Evolutionary conservation across 2,888 invertebrate species (phyloP).

Genomic region (Ophion ellenae): DNA sequence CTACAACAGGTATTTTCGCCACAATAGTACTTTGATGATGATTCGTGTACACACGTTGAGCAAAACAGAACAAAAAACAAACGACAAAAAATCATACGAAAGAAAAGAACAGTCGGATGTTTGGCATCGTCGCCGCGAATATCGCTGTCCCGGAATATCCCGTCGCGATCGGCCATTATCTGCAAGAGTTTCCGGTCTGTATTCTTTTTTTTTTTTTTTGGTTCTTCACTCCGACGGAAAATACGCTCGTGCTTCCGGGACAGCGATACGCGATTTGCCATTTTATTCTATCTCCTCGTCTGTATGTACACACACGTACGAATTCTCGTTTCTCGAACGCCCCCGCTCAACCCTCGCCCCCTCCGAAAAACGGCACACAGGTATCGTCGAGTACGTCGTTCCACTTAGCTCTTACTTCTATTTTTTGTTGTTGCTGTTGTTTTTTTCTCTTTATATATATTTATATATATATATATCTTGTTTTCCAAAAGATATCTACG

Average conservation of each 20-base stretch:
- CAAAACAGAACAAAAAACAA: constrained; percentile 23
- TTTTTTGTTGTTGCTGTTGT: constrained; percentile 4
- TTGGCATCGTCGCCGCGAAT: constrained; percentile 61
- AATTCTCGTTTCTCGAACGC: constrained; percentile 28
- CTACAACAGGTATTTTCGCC: constrained; percentile 84
- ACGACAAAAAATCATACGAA: constrained; percentile 1
- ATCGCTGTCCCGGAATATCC: constrained; percentile 66
- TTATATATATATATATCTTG: neutral
- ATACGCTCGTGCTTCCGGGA: constrained; percentile 29
- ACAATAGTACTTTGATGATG: constrained; percentile 80
- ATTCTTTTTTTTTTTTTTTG: neutral
- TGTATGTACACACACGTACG: constrained; percentile 53
- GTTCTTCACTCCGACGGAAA: neutral
- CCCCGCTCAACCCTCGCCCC: constrained; percentile 29
- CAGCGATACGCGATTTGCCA: constrained; percentile 52
- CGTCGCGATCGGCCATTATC: neutral
- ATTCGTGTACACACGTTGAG: constrained; percentile 77
- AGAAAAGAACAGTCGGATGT: constrained; percentile 42
- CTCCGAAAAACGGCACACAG: constrained; percentile 1
- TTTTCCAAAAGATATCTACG: constrained; percentile 10
- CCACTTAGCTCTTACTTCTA: constrained; percentile 28
- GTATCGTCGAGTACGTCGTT: constrained; percentile 37
- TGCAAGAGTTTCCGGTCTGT: neutral
- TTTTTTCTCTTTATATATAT: neutral
- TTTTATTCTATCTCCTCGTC: constrained; percentile 53